A percentile compares a stretch with the other conserved stretches of the same genome.
phyloP scores from a whole-genome alignment of 2,888 invertebrate genomes.

The Temnothorax ravouxi region DNA sequence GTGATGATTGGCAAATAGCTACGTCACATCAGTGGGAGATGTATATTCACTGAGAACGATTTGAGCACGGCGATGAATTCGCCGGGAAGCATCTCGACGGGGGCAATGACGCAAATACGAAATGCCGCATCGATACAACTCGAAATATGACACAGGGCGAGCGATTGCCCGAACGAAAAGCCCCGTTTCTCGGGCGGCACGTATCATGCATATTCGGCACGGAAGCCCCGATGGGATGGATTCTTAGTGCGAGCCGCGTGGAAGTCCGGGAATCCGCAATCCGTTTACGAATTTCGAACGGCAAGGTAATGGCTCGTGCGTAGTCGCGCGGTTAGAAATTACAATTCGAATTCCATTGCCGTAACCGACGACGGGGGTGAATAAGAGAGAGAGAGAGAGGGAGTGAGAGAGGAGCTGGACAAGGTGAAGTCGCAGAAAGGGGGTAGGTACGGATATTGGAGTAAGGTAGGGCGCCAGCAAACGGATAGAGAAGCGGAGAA shows the following conservation, averaged over 20 bases:
- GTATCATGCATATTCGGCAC: conserved; percentile 63
- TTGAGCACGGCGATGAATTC: not conserved
- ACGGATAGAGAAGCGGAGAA: conserved; percentile 47
- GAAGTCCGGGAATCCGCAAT: conserved; percentile 69
- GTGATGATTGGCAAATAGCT: conserved; percentile 9
- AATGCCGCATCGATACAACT: conserved; percentile 31
- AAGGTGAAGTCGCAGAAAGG: conserved; percentile 43
- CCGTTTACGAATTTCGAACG: conserved; percentile 77
- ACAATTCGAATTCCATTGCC: conserved; percentile 84
- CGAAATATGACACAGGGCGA: conserved; percentile 44
- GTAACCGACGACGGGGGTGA: conserved; percentile 59
- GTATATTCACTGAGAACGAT: conserved; percentile 9
- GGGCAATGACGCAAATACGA: conserved; percentile 27
- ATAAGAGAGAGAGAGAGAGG: not conserved
- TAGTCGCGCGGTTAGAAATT: conserved; percentile 84
- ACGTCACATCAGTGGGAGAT: not conserved
- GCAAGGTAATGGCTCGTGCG: conserved; percentile 78
- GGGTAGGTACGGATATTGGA: conserved; percentile 56
- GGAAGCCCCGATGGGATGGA: conserved; percentile 44
- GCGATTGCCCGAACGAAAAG: conserved; percentile 28
- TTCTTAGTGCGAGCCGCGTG: conserved; percentile 46
- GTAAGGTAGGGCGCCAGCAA: conserved; percentile 57
- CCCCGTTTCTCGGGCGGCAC: conserved; percentile 39
- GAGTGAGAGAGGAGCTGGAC: not conserved
- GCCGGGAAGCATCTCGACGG: not conserved